Conservation (phyloP, 2,888 invertebrate genomes). For the Crocallis elinguaria region DNA sequence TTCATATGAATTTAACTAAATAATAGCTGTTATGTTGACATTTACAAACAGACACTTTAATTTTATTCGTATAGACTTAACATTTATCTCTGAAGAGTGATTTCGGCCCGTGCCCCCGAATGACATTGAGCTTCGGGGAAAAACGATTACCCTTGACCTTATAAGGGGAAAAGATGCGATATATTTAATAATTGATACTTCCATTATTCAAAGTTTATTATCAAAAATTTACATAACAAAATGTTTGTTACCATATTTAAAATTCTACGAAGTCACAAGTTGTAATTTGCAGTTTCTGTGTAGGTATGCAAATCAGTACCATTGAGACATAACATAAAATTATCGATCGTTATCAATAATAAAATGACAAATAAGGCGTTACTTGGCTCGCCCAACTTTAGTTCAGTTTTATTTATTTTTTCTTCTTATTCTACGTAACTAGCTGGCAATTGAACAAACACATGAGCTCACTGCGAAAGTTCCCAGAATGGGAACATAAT, state of each 20-base stretch:
- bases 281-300: slow-evolving; percentile 3
- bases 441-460: background rate
- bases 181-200: background rate
- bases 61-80: too few relatives aligned
- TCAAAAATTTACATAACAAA: background rate
- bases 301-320: slow-evolving; percentile 16
- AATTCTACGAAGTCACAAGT: slow-evolving; percentile 6
- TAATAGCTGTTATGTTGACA: too few relatives aligned
- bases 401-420: background rate
- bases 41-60: too few relatives aligned
- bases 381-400: background rate
- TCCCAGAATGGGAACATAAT: slow-evolving; percentile 19
- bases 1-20: too few relatives aligned
- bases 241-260: background rate
- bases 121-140: slow-evolving; percentile 7
- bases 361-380: too few relatives aligned
- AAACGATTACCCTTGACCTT: slow-evolving; percentile 2
- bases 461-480: slow-evolving; percentile 25
- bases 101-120: background rate
- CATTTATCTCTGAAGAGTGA: background rate
- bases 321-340: slow-evolving; percentile 10
- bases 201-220: background rate
- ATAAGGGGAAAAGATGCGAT: background rate
- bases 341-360: slow-evolving; percentile 1
- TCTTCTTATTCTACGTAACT: background rate